phyloP scores from a whole-genome alignment of 2,797 vertebrate species.

The Sitta carolinensis region DNA sequence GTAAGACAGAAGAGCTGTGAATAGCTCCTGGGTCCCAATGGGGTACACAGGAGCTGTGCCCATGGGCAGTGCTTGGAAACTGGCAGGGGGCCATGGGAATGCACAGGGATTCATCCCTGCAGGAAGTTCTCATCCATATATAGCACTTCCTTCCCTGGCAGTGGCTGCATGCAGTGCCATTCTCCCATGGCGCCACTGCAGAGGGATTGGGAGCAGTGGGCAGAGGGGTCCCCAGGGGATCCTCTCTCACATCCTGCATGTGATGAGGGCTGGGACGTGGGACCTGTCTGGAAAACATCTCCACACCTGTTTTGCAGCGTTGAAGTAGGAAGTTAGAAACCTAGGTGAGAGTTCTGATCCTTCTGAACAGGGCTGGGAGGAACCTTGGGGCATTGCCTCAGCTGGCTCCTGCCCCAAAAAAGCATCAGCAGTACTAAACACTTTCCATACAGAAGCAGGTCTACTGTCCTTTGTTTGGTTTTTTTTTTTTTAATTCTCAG shows the following conservation, averaged over 20 bases:
- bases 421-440: neutral
- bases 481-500: neutral
- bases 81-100: neutral
- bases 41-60: neutral
- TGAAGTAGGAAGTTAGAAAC: neutral
- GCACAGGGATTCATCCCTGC: neutral
- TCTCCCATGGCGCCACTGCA: neutral
- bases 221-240: neutral
- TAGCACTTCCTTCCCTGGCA: neutral
- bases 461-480: neutral
- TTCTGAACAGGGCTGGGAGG: neutral
- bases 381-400: neutral
- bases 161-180: rapidly evolving
- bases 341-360: neutral
- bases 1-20: neutral
- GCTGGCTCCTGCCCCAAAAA: neutral
- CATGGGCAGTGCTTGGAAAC: neutral
- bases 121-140: neutral
- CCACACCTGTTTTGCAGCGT: neutral
- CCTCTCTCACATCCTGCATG: neutral
- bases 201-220: neutral
- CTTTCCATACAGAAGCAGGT: neutral
- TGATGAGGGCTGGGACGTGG: neutral
- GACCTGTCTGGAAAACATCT: neutral
- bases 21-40: neutral